Evolutionary conservation across 2,797 vertebrate genomes (phyloP).

Genomic region (Nothura maculosa): DNA sequence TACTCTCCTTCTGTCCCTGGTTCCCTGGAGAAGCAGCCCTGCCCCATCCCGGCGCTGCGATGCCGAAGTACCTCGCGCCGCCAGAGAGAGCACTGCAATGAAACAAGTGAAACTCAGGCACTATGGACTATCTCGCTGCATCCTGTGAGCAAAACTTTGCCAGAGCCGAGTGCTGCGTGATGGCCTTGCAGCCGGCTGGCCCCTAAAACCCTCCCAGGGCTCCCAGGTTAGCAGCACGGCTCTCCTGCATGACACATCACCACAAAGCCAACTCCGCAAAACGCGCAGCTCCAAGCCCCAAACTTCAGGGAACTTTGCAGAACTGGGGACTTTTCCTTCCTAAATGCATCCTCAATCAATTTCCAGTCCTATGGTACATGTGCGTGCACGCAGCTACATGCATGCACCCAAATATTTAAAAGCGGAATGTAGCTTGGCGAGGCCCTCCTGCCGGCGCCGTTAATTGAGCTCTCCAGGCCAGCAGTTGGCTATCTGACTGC

Average conservation of each 20-base stretch:
- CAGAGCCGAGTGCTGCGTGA: background rate
- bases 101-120: background rate
- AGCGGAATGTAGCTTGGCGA: background rate
- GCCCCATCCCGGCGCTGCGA: background rate
- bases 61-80: background rate
- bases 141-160: background rate
- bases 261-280: background rate
- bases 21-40: background rate
- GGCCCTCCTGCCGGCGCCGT: slow-evolving; percentile 81
- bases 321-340: background rate
- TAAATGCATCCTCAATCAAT: background rate
- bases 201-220: background rate
- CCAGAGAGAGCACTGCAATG: rapidly evolving
- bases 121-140: background rate
- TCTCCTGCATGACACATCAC: rapidly evolving
- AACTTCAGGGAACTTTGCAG: slow-evolving; percentile 2
- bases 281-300: background rate
- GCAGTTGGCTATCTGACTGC: slow-evolving; percentile 86
- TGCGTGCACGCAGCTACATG: rapidly evolving
- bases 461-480: slow-evolving; percentile 92
- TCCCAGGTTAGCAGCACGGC: background rate
- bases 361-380: background rate
- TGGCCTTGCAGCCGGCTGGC: background rate
- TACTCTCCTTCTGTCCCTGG: background rate
- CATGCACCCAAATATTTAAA: too few relatives aligned